These are phyloP conservation scores for Columbina picui DNA, from an alignment of 2,113 vertebrate species.

Conservation along the genomic window DNA sequence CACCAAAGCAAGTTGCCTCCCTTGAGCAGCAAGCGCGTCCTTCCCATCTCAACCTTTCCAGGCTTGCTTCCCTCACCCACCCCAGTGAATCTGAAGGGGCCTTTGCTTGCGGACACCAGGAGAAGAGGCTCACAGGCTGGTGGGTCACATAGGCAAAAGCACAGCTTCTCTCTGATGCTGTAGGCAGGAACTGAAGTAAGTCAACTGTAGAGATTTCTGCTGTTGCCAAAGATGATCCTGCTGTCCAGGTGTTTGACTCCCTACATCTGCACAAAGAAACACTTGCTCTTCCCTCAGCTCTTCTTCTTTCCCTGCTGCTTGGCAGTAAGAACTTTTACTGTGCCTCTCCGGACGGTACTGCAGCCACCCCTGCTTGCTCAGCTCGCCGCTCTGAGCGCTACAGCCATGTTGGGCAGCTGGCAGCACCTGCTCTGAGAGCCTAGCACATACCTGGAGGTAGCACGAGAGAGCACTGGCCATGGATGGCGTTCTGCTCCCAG, in stretches of 20 bases:
- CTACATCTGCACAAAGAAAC: background rate
- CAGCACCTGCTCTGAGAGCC: background rate
- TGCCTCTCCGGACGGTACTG: fast-evolving
- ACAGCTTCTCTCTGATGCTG: fast-evolving
- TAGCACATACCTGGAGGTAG: fast-evolving
- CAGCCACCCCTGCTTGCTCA: background rate
- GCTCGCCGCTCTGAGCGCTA: fast-evolving
- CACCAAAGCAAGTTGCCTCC: background rate
- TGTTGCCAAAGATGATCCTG: background rate
- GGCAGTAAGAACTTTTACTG: background rate
- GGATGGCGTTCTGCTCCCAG: background rate
- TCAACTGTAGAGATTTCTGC: background rate
- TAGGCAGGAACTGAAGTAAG: background rate
- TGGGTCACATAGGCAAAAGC: background rate
- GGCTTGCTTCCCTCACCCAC: fast-evolving
- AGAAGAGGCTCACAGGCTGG: background rate
- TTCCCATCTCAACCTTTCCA: background rate
- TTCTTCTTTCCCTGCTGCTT: background rate
- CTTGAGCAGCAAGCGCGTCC: fast-evolving
- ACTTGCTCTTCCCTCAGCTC: background rate
- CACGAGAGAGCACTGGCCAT: fast-evolving
- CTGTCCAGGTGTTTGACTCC: fast-evolving
- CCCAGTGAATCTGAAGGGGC: background rate
- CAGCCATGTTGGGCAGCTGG: fast-evolving
- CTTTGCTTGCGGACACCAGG: background rate